Conservation (phyloP, 2,888 invertebrate genomes). For the Malthinus seriepunctatus region DNA sequence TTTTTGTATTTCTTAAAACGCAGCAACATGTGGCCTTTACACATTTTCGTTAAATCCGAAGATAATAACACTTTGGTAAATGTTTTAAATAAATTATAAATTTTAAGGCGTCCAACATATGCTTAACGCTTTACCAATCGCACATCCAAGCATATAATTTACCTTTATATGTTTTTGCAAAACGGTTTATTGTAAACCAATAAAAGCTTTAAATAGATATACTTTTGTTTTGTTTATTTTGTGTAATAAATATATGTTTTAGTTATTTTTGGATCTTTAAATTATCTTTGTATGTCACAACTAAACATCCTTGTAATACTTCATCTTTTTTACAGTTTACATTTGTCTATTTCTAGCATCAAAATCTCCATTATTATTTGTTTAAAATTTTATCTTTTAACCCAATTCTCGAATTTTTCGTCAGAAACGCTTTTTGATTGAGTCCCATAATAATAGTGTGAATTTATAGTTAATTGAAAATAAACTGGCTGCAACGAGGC, state of each 20-base stretch:
- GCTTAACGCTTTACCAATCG: no score
- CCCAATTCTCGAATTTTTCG: background rate
- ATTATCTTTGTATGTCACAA: slow-evolving; percentile 8
- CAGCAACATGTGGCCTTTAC: no score
- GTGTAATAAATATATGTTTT: slow-evolving; percentile 3
- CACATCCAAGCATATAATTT: no score
- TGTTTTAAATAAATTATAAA: no score
- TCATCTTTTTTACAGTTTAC: slow-evolving; percentile 6
- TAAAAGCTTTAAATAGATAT: slow-evolving; percentile 1
- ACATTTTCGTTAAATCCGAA: no score
- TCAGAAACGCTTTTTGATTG: background rate
- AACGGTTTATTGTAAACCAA: no score
- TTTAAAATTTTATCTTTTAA: background rate
- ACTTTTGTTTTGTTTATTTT: slow-evolving; percentile 6
- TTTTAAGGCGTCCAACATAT: no score
- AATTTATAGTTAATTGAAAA: slow-evolving; percentile 39
- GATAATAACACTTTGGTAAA: no score
- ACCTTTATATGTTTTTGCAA: no score
- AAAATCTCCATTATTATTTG: background rate
- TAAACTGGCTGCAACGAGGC: slow-evolving; percentile 38
- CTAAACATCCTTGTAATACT: slow-evolving; percentile 8
- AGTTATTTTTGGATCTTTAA: slow-evolving; percentile 5
- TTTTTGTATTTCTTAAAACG: background rate
- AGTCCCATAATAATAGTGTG: background rate
- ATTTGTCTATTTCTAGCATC: slow-evolving; percentile 2